Evolutionary conservation across 1,140 invertebrate genomes (phyloP), one percentile per base, ranked within the genome.

Genomic region (Asbolus verrucosus): DNA sequence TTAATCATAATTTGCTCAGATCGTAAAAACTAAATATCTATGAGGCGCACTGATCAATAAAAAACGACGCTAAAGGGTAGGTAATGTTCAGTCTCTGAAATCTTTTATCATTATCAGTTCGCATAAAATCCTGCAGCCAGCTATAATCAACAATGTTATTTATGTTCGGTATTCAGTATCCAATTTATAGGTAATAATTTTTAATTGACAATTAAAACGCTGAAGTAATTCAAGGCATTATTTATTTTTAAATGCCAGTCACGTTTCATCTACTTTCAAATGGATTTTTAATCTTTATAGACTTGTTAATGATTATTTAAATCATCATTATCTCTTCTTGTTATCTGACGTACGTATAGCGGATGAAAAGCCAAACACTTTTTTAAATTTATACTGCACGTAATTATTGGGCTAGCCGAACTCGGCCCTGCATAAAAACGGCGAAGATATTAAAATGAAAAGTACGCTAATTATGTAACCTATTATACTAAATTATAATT

Each of bases 221-320:
- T 54, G 21, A 13, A 54, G 46, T 54, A 54, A 54, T 54, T 54
- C 27, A 27, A 54, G 46, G 21, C 46, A 27, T 54, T 54, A 27
- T 24, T 54, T 54, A 54, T 54, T 54, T 54, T 54, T 54, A 27
- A 27, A 54, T 54, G 21, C 46, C 46, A 54, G 46, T 54, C 46
- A 54, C 46, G 46, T 54, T 54, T 54, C 46, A 27, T 54, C 46
- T 54, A 54, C 46, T 54, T 54, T 54, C 18, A 13, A 54, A 54
- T 54, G 46, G 21, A 54, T 27, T 54, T 54, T 54, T 54, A 54
- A 54, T 54, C 46, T 54, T 54, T 54, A 54, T 54, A 21, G 46
- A 54, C 46, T 54, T 54, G 46, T 54, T 54, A 54, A 54, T 54
- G 46, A 54, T 54, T 54, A 54, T 54, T 54, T 54, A 54, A 54